Evolutionary conservation across 1,140 invertebrate genomes (phyloP), one percentile per base, ranked within the genome.

Genomic region (Apis laboriosa): DNA sequence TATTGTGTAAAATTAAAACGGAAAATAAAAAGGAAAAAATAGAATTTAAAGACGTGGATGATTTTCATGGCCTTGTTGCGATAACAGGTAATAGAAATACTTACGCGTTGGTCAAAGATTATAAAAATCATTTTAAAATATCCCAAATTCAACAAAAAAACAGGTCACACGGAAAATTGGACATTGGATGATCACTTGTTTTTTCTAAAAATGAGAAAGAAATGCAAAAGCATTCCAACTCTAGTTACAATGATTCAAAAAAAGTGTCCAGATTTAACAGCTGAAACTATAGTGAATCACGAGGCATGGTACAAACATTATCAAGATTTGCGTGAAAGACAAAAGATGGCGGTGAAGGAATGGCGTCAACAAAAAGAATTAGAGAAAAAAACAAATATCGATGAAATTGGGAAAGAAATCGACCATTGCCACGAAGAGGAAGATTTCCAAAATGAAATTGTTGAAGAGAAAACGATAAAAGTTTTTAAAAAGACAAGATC

Each of bases 251-350:
- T 90, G 0, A 82, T 94, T 17, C 90, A 91, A 80, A 80, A 66
- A 15, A 93, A 90, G 51, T 94, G 90, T 86, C 93, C 93, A 0
- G 93, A 94, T 85, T 53, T 94, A 9, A 89, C 92, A 3, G 83
- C 80, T 0, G 92, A 93, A 51, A 66, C 71, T 7, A 94, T 94
- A 19, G 83, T 94, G 8, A 93, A 94, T 80, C 94, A 94, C 73
- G 94, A 94, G 61, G 88, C 90, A 1, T 94, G 94, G 94, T 94
- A 94, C 79, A 94, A 92, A 77, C 51, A 89, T 24, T 94, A 94
- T 66, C 43, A 91, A 15, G 77, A 89, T 0, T 75, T 94, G n/a
- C 90, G 92, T 0, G 90, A 93, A 7, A 92, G 92, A 24, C 93
- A 94, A 64, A 90, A 84, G 61, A 68, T 77, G 0, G 80, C 86